These are phyloP conservation scores for Teleiodes luculella DNA, from an alignment of 2,888 invertebrate species.

Conservation along the genomic window DNA sequence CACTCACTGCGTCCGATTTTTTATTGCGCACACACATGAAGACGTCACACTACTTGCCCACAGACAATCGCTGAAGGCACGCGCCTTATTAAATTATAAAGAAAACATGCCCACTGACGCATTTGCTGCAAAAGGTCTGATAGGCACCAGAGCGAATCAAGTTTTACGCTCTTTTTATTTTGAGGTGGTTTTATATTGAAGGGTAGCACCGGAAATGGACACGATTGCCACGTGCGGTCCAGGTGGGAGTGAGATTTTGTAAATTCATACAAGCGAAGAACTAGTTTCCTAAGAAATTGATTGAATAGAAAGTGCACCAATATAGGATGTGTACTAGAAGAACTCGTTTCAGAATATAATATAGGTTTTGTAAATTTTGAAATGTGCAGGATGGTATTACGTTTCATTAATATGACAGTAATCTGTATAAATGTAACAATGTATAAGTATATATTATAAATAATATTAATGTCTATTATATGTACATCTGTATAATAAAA, in stretches of 20 bases:
- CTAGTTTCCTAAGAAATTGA: conserved; percentile 1
- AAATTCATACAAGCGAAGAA: conserved; percentile 4
- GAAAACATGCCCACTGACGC: conserved; percentile 51
- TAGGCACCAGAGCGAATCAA: conserved; percentile 9
- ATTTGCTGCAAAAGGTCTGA: conserved; percentile 18
- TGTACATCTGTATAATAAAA: no score
- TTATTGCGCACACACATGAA: conserved; percentile 27
- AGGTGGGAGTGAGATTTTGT: conserved; percentile 54
- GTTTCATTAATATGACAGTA: background rate
- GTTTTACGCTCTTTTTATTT: conserved; percentile 31
- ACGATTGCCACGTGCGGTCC: conserved; percentile 57
- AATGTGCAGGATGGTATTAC: background rate
- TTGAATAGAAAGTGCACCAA: background rate
- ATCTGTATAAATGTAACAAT: no score
- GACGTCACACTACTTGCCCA: conserved; percentile 55
- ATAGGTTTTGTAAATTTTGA: background rate
- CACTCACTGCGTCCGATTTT: conserved; percentile 22
- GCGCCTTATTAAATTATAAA: conserved; percentile 72
- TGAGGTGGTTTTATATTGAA: conserved; percentile 35
- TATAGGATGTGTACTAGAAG: background rate
- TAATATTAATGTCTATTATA: no score
- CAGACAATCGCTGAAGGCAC: conserved; percentile 56
- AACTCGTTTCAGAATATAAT: conserved; percentile 6
- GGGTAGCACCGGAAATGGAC: conserved; percentile 53
- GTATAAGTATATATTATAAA: no score